Base-by-base conservation (phyloP, 2,888 invertebrate species). In the Acronicta leporina region DNA sequence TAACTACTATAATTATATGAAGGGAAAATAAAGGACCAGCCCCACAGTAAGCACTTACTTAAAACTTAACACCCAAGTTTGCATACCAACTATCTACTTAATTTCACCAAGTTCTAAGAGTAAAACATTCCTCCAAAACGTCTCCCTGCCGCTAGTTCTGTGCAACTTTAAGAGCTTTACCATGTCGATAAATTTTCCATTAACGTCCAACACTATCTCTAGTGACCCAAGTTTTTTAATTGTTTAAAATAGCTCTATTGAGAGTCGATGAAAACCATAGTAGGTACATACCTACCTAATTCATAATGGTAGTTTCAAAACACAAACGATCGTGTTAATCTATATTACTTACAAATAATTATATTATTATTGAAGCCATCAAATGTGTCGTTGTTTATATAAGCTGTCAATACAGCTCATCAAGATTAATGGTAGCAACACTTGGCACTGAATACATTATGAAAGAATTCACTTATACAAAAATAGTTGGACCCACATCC, bases 121-220 rank as follows among this genome's bases (percentile, higher is more conserved):
- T 68, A 54, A 54, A 72, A 56, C 64, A 68, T 67, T 65, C 43
- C 27, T 48, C 49, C 47, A 57, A 65, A 68, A 60, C 58, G 55
- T 68, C 61, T 65, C 55, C 2, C 20, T 20, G 20, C 20, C 20
- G 46, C 46, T 59, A 47, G 62, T 73, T 71, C 54, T 68, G 42
- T 70, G 61, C 58, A 66, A 68, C 69, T 67, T 68, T 76, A 75
- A 78, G 74, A 82, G 80, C 80, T 75, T 82, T 81, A 75, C 73
- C 73, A 62, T 80, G 81, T 82, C 78, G 75, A 78, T 84, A 80
- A 76, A 82, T 78, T 79, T 77, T 82, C 80, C 80, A 83, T 81
- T 81, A 81, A 70, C 71, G 53, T 40, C 63, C 60, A 59, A 68
- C 68, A 67, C 63, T 74, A 60, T 68, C 49, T 64, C 30, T 45